Evolutionary conservation across 1,140 invertebrate species (phyloP).

Genomic region (Adelges cooleyi): DNA sequence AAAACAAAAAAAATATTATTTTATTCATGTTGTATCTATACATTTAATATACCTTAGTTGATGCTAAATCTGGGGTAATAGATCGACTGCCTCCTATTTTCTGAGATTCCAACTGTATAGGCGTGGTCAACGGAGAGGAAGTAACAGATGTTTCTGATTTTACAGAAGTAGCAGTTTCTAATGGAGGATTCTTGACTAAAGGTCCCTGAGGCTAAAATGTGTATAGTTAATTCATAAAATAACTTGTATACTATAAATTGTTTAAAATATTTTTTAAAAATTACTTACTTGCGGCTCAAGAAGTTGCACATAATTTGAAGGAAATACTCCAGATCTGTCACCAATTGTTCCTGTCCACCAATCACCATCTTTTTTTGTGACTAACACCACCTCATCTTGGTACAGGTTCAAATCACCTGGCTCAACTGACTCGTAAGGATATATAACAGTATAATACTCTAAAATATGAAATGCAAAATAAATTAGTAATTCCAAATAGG

Average conservation of each 20-base stretch:
- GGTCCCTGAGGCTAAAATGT: background rate
- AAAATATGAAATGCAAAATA: conserved; percentile 22
- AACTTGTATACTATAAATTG: background rate
- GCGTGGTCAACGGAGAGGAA: conserved; percentile 16
- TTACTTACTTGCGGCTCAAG: conserved; percentile 27
- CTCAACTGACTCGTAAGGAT: conserved; percentile 76
- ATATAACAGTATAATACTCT: conserved; percentile 73
- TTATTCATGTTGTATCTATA: no score
- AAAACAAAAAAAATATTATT: no score
- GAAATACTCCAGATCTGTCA: conserved; percentile 82
- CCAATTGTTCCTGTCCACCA: conserved; percentile 95
- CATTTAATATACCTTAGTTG: conserved; percentile 2
- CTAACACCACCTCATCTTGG: conserved; percentile 78
- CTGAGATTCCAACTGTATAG: conserved; percentile 8
- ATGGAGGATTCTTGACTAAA: conserved; percentile 9
- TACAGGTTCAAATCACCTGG: conserved; percentile 83
- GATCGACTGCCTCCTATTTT: conserved; percentile 28
- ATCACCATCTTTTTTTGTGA: conserved; percentile 81
- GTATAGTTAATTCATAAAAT: no score
- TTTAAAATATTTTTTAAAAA: background rate
- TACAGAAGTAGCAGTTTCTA: conserved; percentile 12
- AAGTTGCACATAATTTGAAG: conserved; percentile 78
- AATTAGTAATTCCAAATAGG: no score
- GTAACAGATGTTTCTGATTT: conserved; percentile 23
- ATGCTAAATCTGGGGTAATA: conserved; percentile 33